Evolutionary conservation across 2,797 vertebrate species (phyloP), one percentile per base, ranked within the genome.

Genomic region (Parambassis ranga): DNA sequence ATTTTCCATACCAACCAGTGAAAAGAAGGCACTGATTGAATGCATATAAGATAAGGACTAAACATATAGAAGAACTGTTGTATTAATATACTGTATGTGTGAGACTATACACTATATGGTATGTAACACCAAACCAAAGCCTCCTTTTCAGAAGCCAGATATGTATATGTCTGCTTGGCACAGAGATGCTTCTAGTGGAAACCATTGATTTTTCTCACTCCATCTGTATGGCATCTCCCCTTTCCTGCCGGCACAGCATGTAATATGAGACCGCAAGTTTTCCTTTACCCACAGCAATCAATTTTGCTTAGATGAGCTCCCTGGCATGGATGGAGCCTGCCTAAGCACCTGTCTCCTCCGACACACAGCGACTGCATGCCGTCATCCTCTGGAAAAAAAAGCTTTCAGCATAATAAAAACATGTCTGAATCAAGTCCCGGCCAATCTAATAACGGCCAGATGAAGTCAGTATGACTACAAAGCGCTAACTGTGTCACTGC

Each of bases 241-340:
- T 74, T 79, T 85, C 77, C 77, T 83, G 80, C 71, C 47, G 16
- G 75, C 75, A 52, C 85, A 84, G 84, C 80, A 79, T 85, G 87
- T 80, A 88, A 87, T 85, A 85, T 77, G 77, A 88, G 65, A 77
- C 76, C 65, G 58, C 83, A 70, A 67, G 83, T 86, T 89, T 90
- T 79, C 63, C 61, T 87, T 83, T 72, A 75, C 59, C 75, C 82
- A 86, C 46, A 70, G 68, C 77, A 75, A 90, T 90, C 85, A 83
- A 84, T 90, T 87, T 75, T 72, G 75, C 71, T 86, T 68, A 81
- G 72, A 53, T 14, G 48, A 66, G 75, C 78, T 79, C 65, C 46
- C 68, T 76, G 50, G 65, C 50, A 76, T 71, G 56, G 81, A 75
- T 49, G 28, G 50, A 72, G 33, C 62, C 72, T 19, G 43, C 62